A percentile compares a stretch with the other conserved stretches of the same genome.
Evolutionary conservation across 2,113 vertebrate genomes (phyloP).

Genomic region (Acinonyx jubatus): DNA sequence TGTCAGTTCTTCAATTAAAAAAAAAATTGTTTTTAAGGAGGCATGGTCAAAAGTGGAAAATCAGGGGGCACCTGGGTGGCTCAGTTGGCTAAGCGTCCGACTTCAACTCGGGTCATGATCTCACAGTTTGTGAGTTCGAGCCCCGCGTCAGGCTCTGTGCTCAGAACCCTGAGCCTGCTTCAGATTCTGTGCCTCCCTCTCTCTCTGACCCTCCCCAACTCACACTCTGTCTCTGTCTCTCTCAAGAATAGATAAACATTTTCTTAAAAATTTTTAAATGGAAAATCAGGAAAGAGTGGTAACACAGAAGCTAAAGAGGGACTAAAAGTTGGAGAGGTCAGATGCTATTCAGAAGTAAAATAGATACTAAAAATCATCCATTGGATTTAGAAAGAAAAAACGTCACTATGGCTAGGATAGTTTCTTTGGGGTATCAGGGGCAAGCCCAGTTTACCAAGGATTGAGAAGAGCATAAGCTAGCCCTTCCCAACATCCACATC

Average conservation of each 20-base stretch:
- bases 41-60: not conserved
- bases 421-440: not conserved
- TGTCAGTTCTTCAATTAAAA: not conserved
- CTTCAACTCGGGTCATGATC: too few relatives aligned
- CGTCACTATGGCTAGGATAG: not conserved
- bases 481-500: not conserved
- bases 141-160: too few relatives aligned
- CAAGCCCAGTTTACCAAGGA: not conserved
- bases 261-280: too few relatives aligned
- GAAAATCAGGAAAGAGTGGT: not conserved
- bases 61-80: not conserved
- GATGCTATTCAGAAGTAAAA: not conserved
- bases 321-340: not conserved
- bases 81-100: too few relatives aligned
- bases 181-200: too few relatives aligned
- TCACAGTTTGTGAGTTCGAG: too few relatives aligned
- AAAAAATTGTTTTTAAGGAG: not conserved
- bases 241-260: too few relatives aligned
- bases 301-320: not conserved
- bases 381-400: not conserved
- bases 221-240: too few relatives aligned
- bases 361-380: not conserved
- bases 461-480: not conserved
- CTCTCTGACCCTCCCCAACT: too few relatives aligned
- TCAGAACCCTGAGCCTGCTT: too few relatives aligned